Base-by-base conservation (phyloP, 1,140 invertebrate species). In the Cotesia chilonis region DNA sequence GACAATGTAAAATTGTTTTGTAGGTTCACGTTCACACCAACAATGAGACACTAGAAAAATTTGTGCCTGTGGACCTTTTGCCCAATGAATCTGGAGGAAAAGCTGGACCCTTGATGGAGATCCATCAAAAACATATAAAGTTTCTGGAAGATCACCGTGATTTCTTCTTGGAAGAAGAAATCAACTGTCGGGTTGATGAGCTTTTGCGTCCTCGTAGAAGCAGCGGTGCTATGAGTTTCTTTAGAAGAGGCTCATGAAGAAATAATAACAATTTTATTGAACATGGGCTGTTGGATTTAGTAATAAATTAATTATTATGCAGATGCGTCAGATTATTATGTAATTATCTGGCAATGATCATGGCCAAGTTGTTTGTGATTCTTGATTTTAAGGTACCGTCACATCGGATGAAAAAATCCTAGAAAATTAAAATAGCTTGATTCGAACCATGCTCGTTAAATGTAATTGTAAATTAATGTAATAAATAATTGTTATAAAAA, bases 131-230 rank as follows among this genome's bases (percentile, higher is more conserved):
- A 7, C 76, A 85, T 60, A 83, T 86, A 12, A 86, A 88, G 64
- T 86, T 83, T 76, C 20, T 90, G 3, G 81, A 86, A 63, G 83
- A 87, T 1, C 90, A 91, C 74, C 85, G 86, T 9, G 84, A 86
- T 4, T 90, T 88, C 80, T 90, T 91, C 73, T 74, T 86, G 4
- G 80, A 88, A 1, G 89, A 90, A 52, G 90, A 91, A 77, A 87
- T 87, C 52, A 84, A 79, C 5, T 86, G 87, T 74, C 83, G 89
- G 68, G 89, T 92, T 1, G 85, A 90, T 59, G 92, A 93, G 75
- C 86, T 88, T 9, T 81, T 89, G 59, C 82, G 92, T 38, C 88
- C 89, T 0, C 91, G 90, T 2, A 92, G 91, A 75, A 88, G 90
- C 9, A 92, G 91, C 80, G 89, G 86, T 6, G 6, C 6, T 47